Percentiles rank a stretch among this genome's conserved stretches.
These are phyloP conservation scores for Salvelinus namaycush DNA, from an alignment of 2,113 vertebrate species.

Conservation along the genomic window DNA sequence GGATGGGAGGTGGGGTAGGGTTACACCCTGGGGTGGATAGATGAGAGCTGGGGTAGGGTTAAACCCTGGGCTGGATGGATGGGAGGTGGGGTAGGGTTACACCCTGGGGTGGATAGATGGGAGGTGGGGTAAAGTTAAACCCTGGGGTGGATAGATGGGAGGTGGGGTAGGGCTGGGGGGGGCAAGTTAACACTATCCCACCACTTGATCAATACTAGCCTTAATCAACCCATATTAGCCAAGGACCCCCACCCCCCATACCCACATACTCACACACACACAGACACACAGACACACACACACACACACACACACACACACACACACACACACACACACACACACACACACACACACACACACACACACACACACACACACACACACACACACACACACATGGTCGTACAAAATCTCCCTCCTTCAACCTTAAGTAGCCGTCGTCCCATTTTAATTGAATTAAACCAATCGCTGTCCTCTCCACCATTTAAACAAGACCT, in stretches of 20 bases:
- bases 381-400: slow-evolving; percentile 39
- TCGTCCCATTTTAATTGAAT: slow-evolving; percentile 69
- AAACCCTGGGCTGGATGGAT: too few relatives aligned
- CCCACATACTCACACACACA: slow-evolving; percentile 30
- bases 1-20: too few relatives aligned
- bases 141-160: slow-evolving; percentile 67
- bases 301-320: slow-evolving; percentile 36
- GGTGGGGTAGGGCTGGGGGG: slow-evolving; percentile 60
- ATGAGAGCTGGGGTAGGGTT: too few relatives aligned
- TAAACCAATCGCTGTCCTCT: slow-evolving; percentile 56
- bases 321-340: slow-evolving; percentile 1
- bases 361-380: slow-evolving; percentile 30
- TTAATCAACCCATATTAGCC: slow-evolving; percentile 40
- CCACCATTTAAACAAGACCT: slow-evolving; percentile 53
- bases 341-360: not conserved
- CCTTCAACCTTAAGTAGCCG: slow-evolving; percentile 52
- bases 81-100: too few relatives aligned
- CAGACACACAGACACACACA: slow-evolving; percentile 31
- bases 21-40: too few relatives aligned
- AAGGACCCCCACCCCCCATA: slow-evolving; percentile 26
- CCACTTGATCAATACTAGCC: slow-evolving; percentile 63
- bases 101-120: too few relatives aligned
- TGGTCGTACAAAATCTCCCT: slow-evolving; percentile 25
- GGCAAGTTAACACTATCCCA: slow-evolving; percentile 33
- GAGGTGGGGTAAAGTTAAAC: too few relatives aligned